Evolutionary conservation across 1,140 invertebrate species (phyloP), one percentile per base, ranked within the genome.

Genomic region (Drosophila truncata): DNA sequence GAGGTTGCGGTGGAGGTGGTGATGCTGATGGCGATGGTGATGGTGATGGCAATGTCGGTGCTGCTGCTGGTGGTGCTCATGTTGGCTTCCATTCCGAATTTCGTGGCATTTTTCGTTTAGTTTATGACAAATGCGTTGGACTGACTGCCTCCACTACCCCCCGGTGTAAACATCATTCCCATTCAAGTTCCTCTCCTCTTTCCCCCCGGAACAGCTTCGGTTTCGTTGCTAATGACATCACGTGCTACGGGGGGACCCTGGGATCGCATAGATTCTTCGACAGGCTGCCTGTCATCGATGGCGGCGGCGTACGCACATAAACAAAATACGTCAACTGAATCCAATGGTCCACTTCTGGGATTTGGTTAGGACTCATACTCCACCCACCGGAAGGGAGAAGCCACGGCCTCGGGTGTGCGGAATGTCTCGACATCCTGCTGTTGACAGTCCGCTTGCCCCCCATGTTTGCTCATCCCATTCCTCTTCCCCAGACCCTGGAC

Each of bases 271-370:
- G 70, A 72, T 72, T 71, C 52, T 35, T 29, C 52, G 54, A 59
- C 33, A 31, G 42, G 55, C 80, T 74, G 82, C 76, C 85, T 88
- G 85, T 90, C 84, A 90, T 87, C 84, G 82, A 87, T 87, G 74
- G 62, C 75, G 74, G 62, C 75, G 80, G 62, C 75, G 77, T 78
- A 64, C 80, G 80, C 80, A 80, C 85, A 88, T 90, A 90, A 90
- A 88, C 84, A 88, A 88, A 88, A 84, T 84, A 88, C 81, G 65
- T 88, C 85, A 88, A 84, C 64, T 80, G 73, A 74, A 82, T 74
- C 60, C 74, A 78, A 77, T 78, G 63, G 73, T 78, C 74, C 74
- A 78, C 74, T 78, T 78, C 47, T 71, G 76, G 76, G 76, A 78
- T 71, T 78, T 64, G 67, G 41, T 23, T 66, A 57, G 67, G 46